Evolutionary conservation across 2,113 vertebrate species (phyloP), one percentile per base, ranked within the genome.

Genomic region (Eupsittula cactorum): DNA sequence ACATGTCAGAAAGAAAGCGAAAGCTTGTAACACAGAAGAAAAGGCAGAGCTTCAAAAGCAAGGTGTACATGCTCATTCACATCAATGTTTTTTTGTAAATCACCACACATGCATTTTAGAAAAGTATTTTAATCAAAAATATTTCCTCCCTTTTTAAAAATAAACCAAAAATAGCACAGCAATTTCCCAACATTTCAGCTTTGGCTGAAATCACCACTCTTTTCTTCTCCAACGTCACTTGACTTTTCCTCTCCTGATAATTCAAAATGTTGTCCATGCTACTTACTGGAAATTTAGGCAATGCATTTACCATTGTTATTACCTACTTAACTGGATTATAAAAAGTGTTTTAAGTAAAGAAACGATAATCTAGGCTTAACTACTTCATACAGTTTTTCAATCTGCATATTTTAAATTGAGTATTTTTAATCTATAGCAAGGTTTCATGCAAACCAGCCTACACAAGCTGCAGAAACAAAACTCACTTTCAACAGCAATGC

Each of bases 181-280:
- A 79, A 84, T 97, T 97, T 94, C 67, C 65, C 1, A 33, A 95
- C 88, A 96, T 86, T 96, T 94, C 86, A 97, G 78, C 76, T 95
- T 95, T 86, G 39, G 8, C 19, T 78, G 67, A 21, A 89, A 93
- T 49, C 94, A 78, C 42, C 64, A 80, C 29, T 86, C 50, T 41
- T 55, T 81, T 20, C 2, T 4, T 67, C 67, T 96, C 57, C 57
- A 77, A 7, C 31, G 8, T 41, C 64, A 85, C 57, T 97, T 95
- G 24, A 77, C 88, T 96, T 95, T 91, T 59, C 60, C 52, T 85
- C 31, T 59, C 29, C 20, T 88, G 47, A 35, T 93, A 90, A 81
- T 63, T 93, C 47, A 95, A 97, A 83, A 91, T 94, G 25, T 64
- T 47, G 9, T 50, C 60, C 73, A 55, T 80, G 37, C 71, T 88